Conservation (phyloP, 2,797 vertebrate genomes). For the Austrolebias charrua region DNA sequence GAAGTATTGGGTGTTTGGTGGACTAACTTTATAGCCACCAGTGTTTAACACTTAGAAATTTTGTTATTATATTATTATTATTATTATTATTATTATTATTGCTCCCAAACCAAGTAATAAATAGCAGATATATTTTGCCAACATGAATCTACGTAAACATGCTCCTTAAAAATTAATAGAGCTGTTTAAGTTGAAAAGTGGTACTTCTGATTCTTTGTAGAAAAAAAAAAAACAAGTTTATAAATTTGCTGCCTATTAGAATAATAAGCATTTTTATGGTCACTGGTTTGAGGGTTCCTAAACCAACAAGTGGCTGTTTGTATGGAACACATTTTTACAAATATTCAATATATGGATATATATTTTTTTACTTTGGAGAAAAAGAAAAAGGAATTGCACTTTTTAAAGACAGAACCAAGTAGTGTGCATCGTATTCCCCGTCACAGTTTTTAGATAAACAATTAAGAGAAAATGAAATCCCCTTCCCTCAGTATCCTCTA, state of each 20-base stretch:
- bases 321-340: constrained; percentile 85
- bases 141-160: constrained; percentile 53
- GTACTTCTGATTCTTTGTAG: constrained; percentile 70
- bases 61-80: constrained; percentile 77
- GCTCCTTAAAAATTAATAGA: constrained; percentile 51
- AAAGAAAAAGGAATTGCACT: constrained; percentile 82
- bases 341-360: constrained; percentile 82
- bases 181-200: constrained; percentile 66
- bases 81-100: constrained; percentile 50
- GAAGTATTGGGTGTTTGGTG: constrained; percentile 73
- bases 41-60: constrained; percentile 73
- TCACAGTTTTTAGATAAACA: constrained; percentile 73
- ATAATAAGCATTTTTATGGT: constrained; percentile 65
- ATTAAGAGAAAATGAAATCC: constrained; percentile 66
- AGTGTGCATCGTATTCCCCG: constrained; percentile 78
- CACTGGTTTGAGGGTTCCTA: constrained; percentile 76
- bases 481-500: constrained; percentile 65
- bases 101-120: constrained; percentile 63
- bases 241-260: constrained; percentile 73
- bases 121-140: constrained; percentile 55
- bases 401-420: constrained; percentile 79
- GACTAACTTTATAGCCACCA: constrained; percentile 64
- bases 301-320: constrained; percentile 79
- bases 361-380: constrained; percentile 83
- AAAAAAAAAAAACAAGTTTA: constrained; percentile 71